Evolutionary conservation across 2,797 vertebrate species (phyloP).

Genomic region (Monodelphis domestica): DNA sequence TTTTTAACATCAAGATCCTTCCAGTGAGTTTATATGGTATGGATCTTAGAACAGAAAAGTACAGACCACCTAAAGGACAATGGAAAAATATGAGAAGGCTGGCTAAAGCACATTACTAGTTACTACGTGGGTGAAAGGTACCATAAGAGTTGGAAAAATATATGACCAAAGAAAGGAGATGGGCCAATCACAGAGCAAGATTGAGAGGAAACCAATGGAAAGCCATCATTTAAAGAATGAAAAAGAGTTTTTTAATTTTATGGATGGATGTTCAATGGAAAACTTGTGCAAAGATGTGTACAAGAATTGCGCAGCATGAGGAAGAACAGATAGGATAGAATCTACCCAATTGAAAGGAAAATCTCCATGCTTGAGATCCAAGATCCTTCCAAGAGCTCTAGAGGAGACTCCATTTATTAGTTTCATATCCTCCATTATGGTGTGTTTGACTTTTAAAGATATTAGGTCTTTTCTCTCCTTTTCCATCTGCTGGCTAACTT

Average conservation of each 20-base stretch:
- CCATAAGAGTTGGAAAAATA: neutral
- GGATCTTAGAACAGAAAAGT: neutral
- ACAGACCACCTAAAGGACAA: neutral
- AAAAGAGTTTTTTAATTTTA: neutral
- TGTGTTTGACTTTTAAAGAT: neutral
- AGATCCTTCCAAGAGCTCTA: neutral
- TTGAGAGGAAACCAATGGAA: neutral
- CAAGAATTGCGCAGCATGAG: neutral
- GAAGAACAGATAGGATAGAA: neutral
- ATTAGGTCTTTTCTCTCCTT: neutral
- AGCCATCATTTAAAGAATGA: neutral
- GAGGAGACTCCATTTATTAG: neutral
- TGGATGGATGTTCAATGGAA: neutral
- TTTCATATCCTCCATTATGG: slow-evolving; percentile 1
- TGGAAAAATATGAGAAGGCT: neutral
- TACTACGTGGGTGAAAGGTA: neutral
- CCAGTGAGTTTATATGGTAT: neutral
- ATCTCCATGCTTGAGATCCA: neutral
- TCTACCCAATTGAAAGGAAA: neutral
- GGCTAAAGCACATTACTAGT: neutral
- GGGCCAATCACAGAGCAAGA: neutral
- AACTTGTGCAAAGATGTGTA: neutral
- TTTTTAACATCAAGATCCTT: neutral
- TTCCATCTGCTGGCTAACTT: neutral
- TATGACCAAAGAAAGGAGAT: neutral